Conservation (phyloP, 2,797 vertebrate genomes). For the Phoebastria nigripes region DNA sequence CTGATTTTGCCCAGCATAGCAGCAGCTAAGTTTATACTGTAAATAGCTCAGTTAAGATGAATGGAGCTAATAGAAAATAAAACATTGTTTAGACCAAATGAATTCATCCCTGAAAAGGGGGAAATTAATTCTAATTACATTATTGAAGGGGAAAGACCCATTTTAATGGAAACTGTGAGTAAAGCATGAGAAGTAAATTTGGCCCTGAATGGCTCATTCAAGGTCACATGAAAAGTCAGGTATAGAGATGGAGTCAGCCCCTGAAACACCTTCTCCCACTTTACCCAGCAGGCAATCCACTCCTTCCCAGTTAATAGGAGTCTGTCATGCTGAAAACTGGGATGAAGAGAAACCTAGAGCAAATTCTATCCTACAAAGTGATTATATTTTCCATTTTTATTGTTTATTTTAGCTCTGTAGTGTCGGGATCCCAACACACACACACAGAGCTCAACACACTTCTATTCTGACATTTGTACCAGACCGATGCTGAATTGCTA, state of each 20-base stretch:
- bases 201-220: not conserved
- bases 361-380: not conserved
- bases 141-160: not conserved
- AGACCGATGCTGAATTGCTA: not conserved
- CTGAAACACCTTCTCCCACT: not conserved
- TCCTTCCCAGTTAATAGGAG: not conserved
- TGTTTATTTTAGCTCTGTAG: not conserved
- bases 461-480: not conserved
- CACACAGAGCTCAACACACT: not conserved
- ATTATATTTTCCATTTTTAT: not conserved
- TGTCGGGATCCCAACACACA: not conserved
- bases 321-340: not conserved
- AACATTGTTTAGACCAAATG: not conserved
- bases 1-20: not conserved
- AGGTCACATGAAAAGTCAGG: not conserved
- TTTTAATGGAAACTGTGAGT: not conserved
- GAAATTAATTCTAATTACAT: not conserved
- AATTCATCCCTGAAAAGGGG: not conserved
- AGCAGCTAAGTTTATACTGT: not conserved
- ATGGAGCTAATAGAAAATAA: not conserved
- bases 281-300: not conserved
- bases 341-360: not conserved
- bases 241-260: not conserved
- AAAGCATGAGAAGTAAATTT: not conserved
- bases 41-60: not conserved